Conservation (phyloP, 2,888 invertebrate species). For the Drosophila nr. perissopoda region DNA sequence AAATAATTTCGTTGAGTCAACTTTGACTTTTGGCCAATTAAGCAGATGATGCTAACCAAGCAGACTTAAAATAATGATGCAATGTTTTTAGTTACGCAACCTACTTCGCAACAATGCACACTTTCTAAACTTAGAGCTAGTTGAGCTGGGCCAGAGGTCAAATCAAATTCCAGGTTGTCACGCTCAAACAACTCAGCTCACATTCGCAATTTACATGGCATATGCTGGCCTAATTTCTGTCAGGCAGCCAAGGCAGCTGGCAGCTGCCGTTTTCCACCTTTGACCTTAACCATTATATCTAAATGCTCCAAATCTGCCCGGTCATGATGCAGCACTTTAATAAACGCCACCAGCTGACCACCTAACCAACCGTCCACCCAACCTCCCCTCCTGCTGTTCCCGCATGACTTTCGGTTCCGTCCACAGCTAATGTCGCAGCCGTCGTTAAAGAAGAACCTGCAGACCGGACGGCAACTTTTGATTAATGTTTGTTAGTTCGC, state of each 20-base stretch:
- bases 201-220: constrained; percentile 43
- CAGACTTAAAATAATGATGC: constrained; percentile 7
- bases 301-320: constrained; percentile 47
- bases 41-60: neutral
- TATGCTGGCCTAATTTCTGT: constrained; percentile 45
- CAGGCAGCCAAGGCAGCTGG: constrained; percentile 5
- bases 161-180: constrained; percentile 64
- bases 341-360: constrained; percentile 45
- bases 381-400: neutral
- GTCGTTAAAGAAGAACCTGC: constrained; percentile 54
- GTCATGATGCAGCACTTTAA: constrained; percentile 69
- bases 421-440: constrained; percentile 20
- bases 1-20: constrained; percentile 9
- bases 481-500: constrained; percentile 76
- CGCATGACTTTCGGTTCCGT: neutral
- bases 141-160: constrained; percentile 58
- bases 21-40: neutral
- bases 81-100: constrained; percentile 2
- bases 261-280: constrained; percentile 46
- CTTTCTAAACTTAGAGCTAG: constrained; percentile 10
- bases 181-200: constrained; percentile 37
- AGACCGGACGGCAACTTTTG: constrained; percentile 69
- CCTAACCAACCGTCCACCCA: constrained; percentile 9
- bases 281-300: constrained; percentile 68
- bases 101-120: neutral